Conservation (phyloP, 35 echinoderm and acorn worm genomes). For the Heliocidaris tuberculata region DNA sequence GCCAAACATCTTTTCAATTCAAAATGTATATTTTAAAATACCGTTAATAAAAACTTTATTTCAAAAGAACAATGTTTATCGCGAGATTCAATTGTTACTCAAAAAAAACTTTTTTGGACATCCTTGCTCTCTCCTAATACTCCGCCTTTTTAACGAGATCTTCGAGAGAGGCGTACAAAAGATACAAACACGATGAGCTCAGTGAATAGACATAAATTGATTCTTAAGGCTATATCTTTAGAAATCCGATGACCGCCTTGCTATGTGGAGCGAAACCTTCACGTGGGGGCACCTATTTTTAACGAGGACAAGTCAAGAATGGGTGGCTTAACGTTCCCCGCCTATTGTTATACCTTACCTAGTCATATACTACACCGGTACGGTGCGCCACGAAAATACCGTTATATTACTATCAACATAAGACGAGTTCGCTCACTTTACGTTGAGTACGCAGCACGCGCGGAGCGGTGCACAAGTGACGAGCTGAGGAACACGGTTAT, state of each 20-base stretch:
- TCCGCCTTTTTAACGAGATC: not conserved
- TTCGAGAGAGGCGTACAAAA: not conserved
- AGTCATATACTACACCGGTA: not conserved
- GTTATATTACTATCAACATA: constrained; percentile 33
- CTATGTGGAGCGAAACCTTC: constrained; percentile 17
- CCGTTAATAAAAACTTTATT: no score
- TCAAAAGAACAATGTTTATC: no score
- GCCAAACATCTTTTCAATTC: no score
- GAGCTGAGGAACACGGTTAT: not conserved
- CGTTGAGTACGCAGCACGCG: not conserved
- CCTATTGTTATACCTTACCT: not conserved
- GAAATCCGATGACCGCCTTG: not conserved
- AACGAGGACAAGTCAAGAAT: not conserved
- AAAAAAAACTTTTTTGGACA: not conserved
- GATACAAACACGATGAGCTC: not conserved
- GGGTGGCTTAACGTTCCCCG: not conserved
- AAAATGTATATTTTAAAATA: no score
- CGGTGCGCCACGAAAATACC: not conserved
- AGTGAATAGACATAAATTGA: not conserved
- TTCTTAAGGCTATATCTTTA: not conserved
- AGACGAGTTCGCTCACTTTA: not conserved
- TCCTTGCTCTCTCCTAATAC: not conserved
- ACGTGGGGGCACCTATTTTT: constrained; percentile 14
- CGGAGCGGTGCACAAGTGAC: not conserved
- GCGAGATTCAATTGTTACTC: no score